Evolutionary conservation across 2,888 invertebrate species (phyloP), one percentile per base, ranked within the genome.

Genomic region (Piscicola geometra): DNA sequence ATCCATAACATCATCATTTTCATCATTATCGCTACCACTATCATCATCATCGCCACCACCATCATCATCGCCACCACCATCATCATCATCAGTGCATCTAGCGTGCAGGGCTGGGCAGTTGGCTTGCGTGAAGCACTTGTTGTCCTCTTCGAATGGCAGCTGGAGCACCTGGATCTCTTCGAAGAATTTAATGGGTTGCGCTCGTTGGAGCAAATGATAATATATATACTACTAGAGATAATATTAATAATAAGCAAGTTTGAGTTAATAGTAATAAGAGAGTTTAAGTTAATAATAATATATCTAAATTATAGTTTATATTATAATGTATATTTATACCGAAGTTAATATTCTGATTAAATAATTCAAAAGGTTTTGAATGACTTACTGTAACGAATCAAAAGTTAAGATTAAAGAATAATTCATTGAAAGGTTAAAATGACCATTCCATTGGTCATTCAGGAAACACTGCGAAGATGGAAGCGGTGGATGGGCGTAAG

Each of bases 61-160:
- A 33, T 30, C 68, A 68, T 68, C 68, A 68, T 68, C 68, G 12
- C n/a, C 32, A 68, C 9, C 35, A 68, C 32, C 68, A 33, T 30
- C 35, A 68, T 68, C 68, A 68, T 68, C 68, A 25, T 15, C 3
- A 56, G 60, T 56, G 60, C 60, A 56, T 25, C n/a, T 56, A n/a
- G 21, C 60, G 25, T 56, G 60, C 60, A 18, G 60, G n/a, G n/a
- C 21, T 25, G 60, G 60, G n/a, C 60, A 56, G 21, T 56, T 56
- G 25, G 9, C 60, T 5, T 56, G 60, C 60, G 25, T 25, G n/a
- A 56, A 56, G 25, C n/a, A 56, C 3, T n/a, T 56, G 21, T 15
- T 56, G 25, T 56, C 60, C 25, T 56, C 25, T 5, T 18, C 15
- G 9, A 21, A 3, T 56, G 60, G 60, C 25, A 3, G n/a, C n/a